Percentiles rank a stretch among this genome's conserved stretches.
Conservation (phyloP, 2,113 vertebrate genomes). For the Gobiocypris rarus region DNA sequence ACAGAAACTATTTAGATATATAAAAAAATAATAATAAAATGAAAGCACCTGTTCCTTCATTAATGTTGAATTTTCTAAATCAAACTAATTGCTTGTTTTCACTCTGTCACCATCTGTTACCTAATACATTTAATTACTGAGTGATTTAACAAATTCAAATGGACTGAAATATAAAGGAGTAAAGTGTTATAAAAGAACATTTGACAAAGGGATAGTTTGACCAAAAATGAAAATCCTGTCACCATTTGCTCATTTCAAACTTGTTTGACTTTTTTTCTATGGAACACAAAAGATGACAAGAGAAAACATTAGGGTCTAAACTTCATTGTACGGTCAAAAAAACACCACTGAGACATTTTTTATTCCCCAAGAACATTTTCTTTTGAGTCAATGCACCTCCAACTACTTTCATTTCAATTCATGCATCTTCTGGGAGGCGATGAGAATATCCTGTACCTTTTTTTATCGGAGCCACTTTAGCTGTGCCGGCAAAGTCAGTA, state of each 20-base stretch:
- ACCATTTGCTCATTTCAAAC: neutral
- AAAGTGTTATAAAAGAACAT: neutral
- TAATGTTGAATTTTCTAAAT: neutral
- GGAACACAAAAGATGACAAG: neutral
- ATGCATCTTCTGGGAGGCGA: neutral
- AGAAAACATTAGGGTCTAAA: neutral
- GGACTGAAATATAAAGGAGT: neutral
- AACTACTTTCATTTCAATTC: neutral
- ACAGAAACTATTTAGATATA: neutral
- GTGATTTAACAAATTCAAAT: neutral
- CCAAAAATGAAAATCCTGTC: neutral
- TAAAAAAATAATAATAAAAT: neutral
- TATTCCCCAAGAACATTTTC: neutral
- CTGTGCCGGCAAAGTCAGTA: neutral
- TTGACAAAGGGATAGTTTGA: neutral
- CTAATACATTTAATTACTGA: neutral
- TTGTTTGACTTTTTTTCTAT: neutral
- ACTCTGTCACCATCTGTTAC: slow-evolving; percentile 2
- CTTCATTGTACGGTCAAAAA: neutral
- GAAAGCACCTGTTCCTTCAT: neutral
- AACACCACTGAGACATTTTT: neutral
- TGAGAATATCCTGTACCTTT: neutral
- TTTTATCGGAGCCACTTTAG: slow-evolving; percentile 10
- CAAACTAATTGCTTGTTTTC: slow-evolving; percentile 16
- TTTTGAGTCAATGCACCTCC: neutral